Conservation (phyloP, 2,113 vertebrate species). For the Serinus canaria region DNA sequence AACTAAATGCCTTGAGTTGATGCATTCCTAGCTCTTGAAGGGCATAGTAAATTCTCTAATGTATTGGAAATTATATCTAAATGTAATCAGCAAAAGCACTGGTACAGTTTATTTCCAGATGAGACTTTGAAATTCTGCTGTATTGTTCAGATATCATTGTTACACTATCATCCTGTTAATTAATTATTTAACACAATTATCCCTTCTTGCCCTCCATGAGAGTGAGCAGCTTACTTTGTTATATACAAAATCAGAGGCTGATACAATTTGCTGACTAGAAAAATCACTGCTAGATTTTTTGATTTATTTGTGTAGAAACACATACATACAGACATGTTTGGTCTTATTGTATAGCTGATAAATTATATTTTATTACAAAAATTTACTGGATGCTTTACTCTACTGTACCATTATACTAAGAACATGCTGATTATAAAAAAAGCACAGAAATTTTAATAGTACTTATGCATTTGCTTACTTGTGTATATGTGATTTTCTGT, state of each 20-base stretch:
- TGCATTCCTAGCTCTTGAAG: constrained; percentile 52
- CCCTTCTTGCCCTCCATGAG: neutral
- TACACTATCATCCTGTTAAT: constrained; percentile 38
- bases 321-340: neutral
- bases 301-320: neutral
- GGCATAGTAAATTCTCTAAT: constrained; percentile 49
- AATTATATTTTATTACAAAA: neutral
- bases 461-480: neutral
- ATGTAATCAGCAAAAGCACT: constrained; percentile 56
- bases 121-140: constrained; percentile 46
- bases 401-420: neutral
- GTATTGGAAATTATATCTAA: constrained; percentile 63
- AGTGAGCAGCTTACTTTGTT: neutral
- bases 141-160: constrained; percentile 39
- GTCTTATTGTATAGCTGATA: neutral
- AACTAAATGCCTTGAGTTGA: constrained; percentile 52
- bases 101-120: constrained; percentile 40
- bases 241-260: neutral
- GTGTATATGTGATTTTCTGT: neutral
- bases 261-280: neutral
- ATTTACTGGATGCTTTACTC: neutral
- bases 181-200: constrained; percentile 53
- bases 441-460: neutral
- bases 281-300: neutral
- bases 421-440: neutral